Base-by-base conservation (phyloP, 2,797 vertebrate genomes). In the Steatocranus sp. region DNA sequence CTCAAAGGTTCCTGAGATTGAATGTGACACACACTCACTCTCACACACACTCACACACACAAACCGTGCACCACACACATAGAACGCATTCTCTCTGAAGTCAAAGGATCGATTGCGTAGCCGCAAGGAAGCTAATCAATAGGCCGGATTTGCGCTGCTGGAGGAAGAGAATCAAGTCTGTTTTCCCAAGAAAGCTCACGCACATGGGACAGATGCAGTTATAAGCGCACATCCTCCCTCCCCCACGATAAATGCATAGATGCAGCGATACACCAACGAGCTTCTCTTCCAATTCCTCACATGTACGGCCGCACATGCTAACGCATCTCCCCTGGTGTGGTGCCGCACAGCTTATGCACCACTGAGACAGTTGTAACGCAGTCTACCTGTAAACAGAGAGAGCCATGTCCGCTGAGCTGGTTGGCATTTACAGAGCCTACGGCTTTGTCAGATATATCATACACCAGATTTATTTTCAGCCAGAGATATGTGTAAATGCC, bases 51-150 rank as follows among this genome's bases (percentile, higher is more conserved):
- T 56, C 30, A 34, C 50, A 36, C 46, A 84, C 50, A 79, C 46
- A 78, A 8, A 79, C 70, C 41, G 53, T 14, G 74, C 68, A 50
- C 74, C 68, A 30, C 82, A 89, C 79, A 82, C 70, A 81, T 2
- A 81, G 36, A 77, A 43, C 12, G 3, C 10, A 82, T 53, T 84
- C 87, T 80, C 83, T 83, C 79, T 83, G 78, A 85, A 83, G 80
- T 90, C 85, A 90, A 79, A 83, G 87, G 75, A 92, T 96, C 94
- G 83, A 93, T 96, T 92, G 81, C 27, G 25, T 78, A 90, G 91
- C 93, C 84, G 91, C 88, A 78, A 89, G 91, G 82, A 90, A 83
- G 79, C 81, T 92, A 88, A 95, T 96, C 95, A 93, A 88, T 96
- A 92, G 80, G 49, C 86, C 91, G 86, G 88, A 92, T 94, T 94